phyloP scores from a whole-genome alignment of 53 echinoderm and acorn worm species.

The Apostichopus leukothele region DNA sequence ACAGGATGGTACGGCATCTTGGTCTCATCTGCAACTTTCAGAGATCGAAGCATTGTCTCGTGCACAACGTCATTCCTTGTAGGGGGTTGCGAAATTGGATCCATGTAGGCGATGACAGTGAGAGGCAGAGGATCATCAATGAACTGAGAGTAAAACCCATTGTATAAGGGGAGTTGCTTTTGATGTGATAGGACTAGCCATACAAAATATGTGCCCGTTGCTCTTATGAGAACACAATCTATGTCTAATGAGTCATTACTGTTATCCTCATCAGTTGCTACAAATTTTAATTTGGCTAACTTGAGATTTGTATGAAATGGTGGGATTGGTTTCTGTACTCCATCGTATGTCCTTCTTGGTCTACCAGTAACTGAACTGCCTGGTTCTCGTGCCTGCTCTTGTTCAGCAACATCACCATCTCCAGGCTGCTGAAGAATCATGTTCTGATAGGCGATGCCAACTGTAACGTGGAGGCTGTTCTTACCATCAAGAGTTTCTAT shows the following conservation, averaged over 20 bases:
- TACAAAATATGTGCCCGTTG: slow-evolving; percentile 20
- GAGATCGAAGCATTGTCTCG: slow-evolving; percentile 66
- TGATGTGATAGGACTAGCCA: slow-evolving; percentile 51
- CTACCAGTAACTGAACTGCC: slow-evolving; percentile 31
- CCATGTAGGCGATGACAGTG: slow-evolving; percentile 56
- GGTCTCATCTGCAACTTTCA: slow-evolving; percentile 53
- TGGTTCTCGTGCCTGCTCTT: neutral
- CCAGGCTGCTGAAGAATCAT: neutral
- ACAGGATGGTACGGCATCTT: slow-evolving; percentile 46
- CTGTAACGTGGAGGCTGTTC: slow-evolving; percentile 50
- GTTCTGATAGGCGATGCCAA: slow-evolving; percentile 57
- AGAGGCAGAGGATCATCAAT: slow-evolving; percentile 48
- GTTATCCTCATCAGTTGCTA: slow-evolving; percentile 34
- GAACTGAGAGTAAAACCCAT: slow-evolving; percentile 50
- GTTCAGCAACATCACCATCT: slow-evolving; percentile 3
- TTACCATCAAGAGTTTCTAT: slow-evolving; percentile 58
- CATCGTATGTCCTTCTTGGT: slow-evolving; percentile 45
- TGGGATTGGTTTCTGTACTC: slow-evolving; percentile 17
- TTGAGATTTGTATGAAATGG: slow-evolving; percentile 57
- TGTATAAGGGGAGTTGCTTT: slow-evolving; percentile 60
- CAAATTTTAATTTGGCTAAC: slow-evolving; percentile 56
- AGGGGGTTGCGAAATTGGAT: slow-evolving; percentile 59
- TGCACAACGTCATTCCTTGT: slow-evolving; percentile 70
- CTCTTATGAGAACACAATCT: slow-evolving; percentile 40
- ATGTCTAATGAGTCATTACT: neutral